These are phyloP conservation scores for Ferdinandea cuprea DNA, from an alignment of 2,888 invertebrate genomes.

Conservation along the genomic window DNA sequence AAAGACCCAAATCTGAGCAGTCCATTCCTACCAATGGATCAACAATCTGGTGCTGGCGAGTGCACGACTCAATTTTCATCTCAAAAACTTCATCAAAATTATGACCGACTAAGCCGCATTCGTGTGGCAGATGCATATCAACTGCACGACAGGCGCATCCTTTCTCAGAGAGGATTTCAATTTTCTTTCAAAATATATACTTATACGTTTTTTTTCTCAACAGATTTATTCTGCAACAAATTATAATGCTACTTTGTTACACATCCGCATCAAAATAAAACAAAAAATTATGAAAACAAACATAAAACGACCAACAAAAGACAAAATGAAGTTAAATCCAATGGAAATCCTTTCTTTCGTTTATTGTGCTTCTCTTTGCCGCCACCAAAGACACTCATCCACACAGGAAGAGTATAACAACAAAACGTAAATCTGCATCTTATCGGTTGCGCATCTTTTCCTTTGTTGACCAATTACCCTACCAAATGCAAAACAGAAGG, in stretches of 20 bases:
- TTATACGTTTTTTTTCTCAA: constrained; percentile 1
- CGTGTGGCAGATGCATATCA: constrained; percentile 32
- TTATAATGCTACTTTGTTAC: constrained; percentile 27
- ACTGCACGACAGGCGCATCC: not conserved
- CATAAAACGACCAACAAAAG: constrained; percentile 8
- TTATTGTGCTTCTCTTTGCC: not conserved
- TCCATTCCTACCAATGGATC: not conserved
- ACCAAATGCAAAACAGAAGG: constrained; percentile 66
- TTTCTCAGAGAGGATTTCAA: constrained; percentile 10
- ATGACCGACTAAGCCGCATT: constrained; percentile 44
- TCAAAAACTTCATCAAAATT: constrained; percentile 19
- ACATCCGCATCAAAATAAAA: constrained; percentile 21
- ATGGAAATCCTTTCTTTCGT: constrained; percentile 46
- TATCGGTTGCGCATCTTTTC: constrained; percentile 50
- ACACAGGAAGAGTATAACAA: constrained; percentile 8
- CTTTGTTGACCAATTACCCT: constrained; percentile 58
- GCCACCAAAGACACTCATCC: not conserved
- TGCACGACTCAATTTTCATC: constrained; percentile 34
- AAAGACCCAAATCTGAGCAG: not conserved
- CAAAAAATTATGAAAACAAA: not conserved
- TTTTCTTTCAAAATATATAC: constrained; percentile 3
- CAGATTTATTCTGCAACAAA: constrained; percentile 22
- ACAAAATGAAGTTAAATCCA: constrained; percentile 38
- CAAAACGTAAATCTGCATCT: constrained; percentile 26
- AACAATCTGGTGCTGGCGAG: constrained; percentile 22